Evolutionary conservation across 2,888 invertebrate species (phyloP).

Genomic region (Uloborus plumipes): DNA sequence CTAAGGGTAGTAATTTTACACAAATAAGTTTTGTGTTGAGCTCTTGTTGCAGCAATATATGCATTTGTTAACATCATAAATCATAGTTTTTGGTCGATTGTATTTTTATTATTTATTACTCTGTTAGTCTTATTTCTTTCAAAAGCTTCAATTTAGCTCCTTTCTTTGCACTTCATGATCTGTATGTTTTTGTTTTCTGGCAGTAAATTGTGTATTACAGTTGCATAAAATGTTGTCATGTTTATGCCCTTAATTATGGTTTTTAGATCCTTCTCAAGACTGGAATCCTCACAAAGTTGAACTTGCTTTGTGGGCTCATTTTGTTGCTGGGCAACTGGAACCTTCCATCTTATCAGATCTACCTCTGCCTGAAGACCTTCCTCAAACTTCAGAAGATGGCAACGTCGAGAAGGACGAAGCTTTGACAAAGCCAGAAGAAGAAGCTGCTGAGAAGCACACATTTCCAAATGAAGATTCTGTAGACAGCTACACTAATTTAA

Average conservation of each 20-base stretch:
- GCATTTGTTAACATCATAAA: too few relatives aligned
- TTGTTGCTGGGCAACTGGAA: constrained; percentile 86
- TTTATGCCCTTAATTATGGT: neutral
- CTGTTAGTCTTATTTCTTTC: too few relatives aligned
- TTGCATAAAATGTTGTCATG: too few relatives aligned
- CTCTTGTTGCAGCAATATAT: too few relatives aligned
- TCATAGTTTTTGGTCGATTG: too few relatives aligned
- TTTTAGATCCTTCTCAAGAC: constrained; percentile 63
- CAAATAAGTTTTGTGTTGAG: too few relatives aligned
- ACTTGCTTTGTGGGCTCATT: constrained; percentile 93
- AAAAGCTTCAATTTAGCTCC: too few relatives aligned
- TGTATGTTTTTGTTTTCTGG: neutral
- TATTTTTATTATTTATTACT: too few relatives aligned
- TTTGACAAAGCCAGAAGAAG: neutral
- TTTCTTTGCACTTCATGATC: too few relatives aligned
- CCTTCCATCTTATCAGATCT: constrained; percentile 87
- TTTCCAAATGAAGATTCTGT: constrained; percentile 37
- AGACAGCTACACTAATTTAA: constrained; percentile 29
- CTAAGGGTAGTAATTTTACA: too few relatives aligned
- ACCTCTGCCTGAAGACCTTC: constrained; percentile 71
- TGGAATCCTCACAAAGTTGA: constrained; percentile 80
- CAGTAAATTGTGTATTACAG: too few relatives aligned
- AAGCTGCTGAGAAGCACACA: neutral
- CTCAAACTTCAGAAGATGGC: constrained; percentile 4
- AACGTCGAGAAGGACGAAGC: neutral